These are phyloP conservation scores for Morbakka virulenta DNA, from an alignment of 30 jellyfish, hydroid and myxozoan genomes.

Conservation along the genomic window DNA sequence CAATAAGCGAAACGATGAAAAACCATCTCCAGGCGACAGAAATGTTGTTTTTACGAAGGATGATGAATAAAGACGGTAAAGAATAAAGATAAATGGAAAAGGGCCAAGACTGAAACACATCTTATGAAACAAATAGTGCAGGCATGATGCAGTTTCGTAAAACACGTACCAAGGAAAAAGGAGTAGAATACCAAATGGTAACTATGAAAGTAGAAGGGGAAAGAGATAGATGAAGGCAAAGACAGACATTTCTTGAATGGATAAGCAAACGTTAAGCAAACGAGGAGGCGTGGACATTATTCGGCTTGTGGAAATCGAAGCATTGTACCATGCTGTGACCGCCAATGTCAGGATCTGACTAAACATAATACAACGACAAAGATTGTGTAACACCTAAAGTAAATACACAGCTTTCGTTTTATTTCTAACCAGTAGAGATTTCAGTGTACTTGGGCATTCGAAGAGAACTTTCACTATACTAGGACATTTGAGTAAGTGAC, in stretches of 20 bases:
- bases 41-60: constrained; percentile 16
- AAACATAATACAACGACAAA: too few species aligned
- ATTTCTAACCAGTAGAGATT: too few species aligned
- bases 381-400: too few species aligned
- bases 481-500: too few species aligned
- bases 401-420: too few species aligned
- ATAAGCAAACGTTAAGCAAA: not conserved
- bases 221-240: constrained; percentile 15
- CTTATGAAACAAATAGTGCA: not conserved
- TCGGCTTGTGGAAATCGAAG: not conserved
- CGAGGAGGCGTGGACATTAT: constrained; percentile 1
- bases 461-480: too few species aligned
- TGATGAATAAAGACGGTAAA: constrained; percentile 9
- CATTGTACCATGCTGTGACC: constrained; percentile 11
- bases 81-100: constrained; percentile 3
- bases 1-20: constrained; percentile 15
- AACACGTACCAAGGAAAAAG: constrained; percentile 1
- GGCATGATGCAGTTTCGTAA: not conserved
- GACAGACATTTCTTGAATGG: not conserved
- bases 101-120: not conserved
- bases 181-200: not conserved
- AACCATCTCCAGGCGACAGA: constrained; percentile 2
- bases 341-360: constrained; percentile 33
- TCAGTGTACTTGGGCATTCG: too few species aligned
- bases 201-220: constrained; percentile 6